Evolutionary conservation across 2,888 invertebrate species (phyloP).

Genomic region (Bellardia bayeri): DNA sequence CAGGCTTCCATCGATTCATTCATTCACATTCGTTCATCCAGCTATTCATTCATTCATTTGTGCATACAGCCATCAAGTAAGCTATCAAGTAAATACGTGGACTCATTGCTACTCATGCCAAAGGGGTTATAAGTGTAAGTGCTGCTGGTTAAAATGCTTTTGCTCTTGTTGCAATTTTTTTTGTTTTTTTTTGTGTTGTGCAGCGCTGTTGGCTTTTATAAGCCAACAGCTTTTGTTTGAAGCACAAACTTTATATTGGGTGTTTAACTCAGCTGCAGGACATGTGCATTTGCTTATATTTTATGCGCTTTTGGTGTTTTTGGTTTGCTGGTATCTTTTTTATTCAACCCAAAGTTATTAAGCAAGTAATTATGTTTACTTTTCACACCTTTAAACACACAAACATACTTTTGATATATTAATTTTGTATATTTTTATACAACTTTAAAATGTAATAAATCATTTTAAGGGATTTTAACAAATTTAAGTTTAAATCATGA

Average conservation of each 20-base stretch:
- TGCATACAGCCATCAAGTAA: constrained; percentile 35
- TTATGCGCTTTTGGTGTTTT: not conserved
- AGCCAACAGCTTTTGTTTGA: constrained; percentile 44
- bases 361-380: constrained; percentile 13
- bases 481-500: no score
- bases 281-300: not conserved
- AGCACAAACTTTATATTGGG: constrained; percentile 30
- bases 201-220: constrained; percentile 29
- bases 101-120: constrained; percentile 43
- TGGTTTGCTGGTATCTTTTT: not conserved
- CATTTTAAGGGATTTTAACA: no score
- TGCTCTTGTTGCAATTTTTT: not conserved
- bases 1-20: constrained; percentile 3
- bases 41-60: not conserved
- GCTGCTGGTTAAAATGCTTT: constrained; percentile 54
- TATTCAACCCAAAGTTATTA: not conserved
- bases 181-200: no score
- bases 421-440: not conserved
- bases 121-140: constrained; percentile 52
- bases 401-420: not conserved
- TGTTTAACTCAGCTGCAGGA: constrained; percentile 30
- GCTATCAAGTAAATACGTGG: constrained; percentile 46
- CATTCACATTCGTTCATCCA: not conserved
- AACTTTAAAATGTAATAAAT: no score
- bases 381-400: not conserved